Evolutionary conservation across 2,797 vertebrate species (phyloP).

Genomic region (Hybognathus amarus): DNA sequence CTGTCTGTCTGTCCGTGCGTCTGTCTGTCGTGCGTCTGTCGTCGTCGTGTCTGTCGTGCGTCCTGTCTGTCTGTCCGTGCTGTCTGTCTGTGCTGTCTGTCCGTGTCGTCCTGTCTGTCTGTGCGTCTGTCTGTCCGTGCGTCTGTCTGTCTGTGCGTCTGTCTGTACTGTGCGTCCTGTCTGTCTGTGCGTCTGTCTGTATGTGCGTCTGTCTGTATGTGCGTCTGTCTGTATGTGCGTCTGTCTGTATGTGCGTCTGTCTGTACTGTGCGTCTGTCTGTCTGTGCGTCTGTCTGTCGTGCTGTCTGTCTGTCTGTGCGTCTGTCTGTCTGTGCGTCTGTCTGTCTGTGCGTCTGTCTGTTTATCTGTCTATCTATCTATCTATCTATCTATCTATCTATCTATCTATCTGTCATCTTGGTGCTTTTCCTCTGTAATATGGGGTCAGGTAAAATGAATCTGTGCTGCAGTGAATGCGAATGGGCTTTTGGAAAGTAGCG

Average conservation of each 20-base stretch:
- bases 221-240: no score
- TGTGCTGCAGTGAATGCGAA: constrained; percentile 39
- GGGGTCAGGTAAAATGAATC: constrained; percentile 18
- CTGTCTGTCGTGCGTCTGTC: background rate
- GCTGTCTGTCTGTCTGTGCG: no score
- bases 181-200: no score
- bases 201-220: no score
- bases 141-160: no score
- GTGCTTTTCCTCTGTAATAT: background rate
- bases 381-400: background rate
- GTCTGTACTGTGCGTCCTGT: no score
- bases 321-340: fast-evolving
- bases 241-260: no score
- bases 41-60: no score
- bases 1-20: background rate
- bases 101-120: no score
- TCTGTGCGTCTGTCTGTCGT: fast-evolving
- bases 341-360: background rate
- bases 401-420: background rate
- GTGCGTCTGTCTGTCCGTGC: no score
- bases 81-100: no score
- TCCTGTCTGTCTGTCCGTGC: no score
- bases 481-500: constrained; percentile 20
- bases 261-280: background rate
- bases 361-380: background rate